Conservation (phyloP, 2,888 invertebrate genomes). For the Globia sparganii region DNA sequence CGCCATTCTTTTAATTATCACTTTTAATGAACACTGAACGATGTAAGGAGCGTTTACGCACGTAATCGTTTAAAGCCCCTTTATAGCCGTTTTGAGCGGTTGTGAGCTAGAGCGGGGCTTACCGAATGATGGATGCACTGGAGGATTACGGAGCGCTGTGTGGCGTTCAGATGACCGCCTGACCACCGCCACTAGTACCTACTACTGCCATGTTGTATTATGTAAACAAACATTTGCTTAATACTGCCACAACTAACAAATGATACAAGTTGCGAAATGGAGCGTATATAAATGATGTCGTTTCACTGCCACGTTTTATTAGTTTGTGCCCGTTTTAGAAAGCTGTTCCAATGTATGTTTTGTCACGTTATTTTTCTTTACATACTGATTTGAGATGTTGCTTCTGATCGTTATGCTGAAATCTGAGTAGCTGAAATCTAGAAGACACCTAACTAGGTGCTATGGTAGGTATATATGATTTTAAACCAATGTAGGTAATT, state of each 20-base stretch:
- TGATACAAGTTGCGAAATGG: constrained; percentile 60
- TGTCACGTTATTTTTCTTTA: constrained; percentile 37
- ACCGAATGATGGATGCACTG: constrained; percentile 84
- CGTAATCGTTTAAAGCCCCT: constrained; percentile 81
- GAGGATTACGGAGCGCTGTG: constrained; percentile 78
- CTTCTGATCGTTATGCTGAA: background rate
- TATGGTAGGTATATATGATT: no score
- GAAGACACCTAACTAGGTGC: background rate
- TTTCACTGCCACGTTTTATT: constrained; percentile 38
- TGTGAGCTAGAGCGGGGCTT: constrained; percentile 80
- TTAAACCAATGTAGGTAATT: background rate
- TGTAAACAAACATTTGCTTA: constrained; percentile 63
- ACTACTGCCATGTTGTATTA: constrained; percentile 56
- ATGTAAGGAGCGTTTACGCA: constrained; percentile 79
- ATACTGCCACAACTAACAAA: constrained; percentile 63
- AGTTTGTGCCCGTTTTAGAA: constrained; percentile 37
- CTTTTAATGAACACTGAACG: constrained; percentile 74
- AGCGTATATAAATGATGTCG: constrained; percentile 60
- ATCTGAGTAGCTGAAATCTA: background rate
- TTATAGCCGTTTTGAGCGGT: constrained; percentile 82
- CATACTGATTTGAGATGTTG: constrained; percentile 22
- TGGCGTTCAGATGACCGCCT: constrained; percentile 71
- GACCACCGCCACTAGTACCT: constrained; percentile 56
- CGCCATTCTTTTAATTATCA: constrained; percentile 71
- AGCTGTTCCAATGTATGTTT: constrained; percentile 25